phyloP scores from a whole-genome alignment of 2,888 invertebrate genomes.

The Thysanoteuthis rhombus region DNA sequence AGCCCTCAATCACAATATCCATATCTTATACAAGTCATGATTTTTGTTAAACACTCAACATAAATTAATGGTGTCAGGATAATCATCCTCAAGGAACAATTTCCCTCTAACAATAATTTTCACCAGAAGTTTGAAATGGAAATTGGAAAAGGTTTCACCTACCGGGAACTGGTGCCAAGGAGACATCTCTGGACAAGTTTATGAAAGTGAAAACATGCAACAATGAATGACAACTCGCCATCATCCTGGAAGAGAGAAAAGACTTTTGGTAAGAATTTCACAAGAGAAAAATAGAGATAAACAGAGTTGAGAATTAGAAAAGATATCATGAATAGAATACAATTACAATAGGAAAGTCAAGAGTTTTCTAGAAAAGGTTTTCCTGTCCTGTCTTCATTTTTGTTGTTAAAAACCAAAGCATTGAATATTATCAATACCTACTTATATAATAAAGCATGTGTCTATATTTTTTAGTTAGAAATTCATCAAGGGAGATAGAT shows the following conservation, averaged over 20 bases:
- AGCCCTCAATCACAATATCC: too few species aligned
- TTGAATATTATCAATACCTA: neutral
- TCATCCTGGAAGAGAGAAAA: slow-evolving; percentile 50
- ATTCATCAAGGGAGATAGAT: too few species aligned
- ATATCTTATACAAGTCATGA: too few species aligned
- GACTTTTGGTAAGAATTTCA: neutral
- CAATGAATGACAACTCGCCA: slow-evolving; percentile 60
- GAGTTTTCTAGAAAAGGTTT: neutral
- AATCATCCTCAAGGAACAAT: too few species aligned
- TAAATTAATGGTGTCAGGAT: too few species aligned
- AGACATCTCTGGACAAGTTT: slow-evolving; percentile 56
- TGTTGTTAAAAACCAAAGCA: neutral
- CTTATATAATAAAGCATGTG: too few species aligned
- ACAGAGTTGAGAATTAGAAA: neutral
- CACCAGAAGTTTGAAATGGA: too few species aligned
- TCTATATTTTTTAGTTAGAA: too few species aligned
- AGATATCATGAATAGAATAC: neutral
- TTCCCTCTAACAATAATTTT: too few species aligned
- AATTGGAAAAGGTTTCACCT: slow-evolving; percentile 34
- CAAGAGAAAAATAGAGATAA: neutral
- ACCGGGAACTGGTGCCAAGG: slow-evolving; percentile 50
- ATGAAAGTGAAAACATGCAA: slow-evolving; percentile 50
- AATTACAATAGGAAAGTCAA: neutral
- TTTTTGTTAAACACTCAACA: too few species aligned
- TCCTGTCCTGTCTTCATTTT: neutral